phyloP scores from a whole-genome alignment of 2,113 vertebrate species.

The Hyperopisus bebe region DNA sequence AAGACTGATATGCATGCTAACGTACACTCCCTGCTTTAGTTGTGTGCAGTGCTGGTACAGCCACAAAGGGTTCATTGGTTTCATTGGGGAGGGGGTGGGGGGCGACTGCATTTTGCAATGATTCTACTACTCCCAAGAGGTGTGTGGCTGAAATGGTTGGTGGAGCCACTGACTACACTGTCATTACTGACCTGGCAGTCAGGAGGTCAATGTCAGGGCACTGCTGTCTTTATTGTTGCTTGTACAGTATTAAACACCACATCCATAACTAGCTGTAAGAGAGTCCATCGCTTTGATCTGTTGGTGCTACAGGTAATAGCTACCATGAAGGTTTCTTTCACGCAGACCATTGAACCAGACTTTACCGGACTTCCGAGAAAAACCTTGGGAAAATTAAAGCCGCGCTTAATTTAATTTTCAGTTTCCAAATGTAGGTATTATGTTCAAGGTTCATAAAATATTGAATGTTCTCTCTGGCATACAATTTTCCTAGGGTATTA shows the following conservation, averaged over 20 bases:
- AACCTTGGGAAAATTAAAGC: not conserved
- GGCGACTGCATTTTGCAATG: not conserved
- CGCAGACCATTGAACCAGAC: not conserved
- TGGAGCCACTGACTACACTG: slow-evolving; percentile 30
- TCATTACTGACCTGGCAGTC: slow-evolving; percentile 5
- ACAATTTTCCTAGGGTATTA: slow-evolving; percentile 6
- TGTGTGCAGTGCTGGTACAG: not conserved
- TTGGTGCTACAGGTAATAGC: not conserved
- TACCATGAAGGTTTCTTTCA: not conserved
- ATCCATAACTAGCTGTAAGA: not conserved
- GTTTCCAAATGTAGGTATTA: slow-evolving; percentile 15
- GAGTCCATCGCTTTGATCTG: not conserved
- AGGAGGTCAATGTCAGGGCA: slow-evolving; percentile 36
- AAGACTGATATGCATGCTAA: not conserved
- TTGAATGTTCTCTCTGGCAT: not conserved
- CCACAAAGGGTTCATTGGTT: not conserved
- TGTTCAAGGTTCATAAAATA: slow-evolving; percentile 16
- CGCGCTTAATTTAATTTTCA: not conserved
- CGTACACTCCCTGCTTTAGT: not conserved
- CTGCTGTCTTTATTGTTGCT: slow-evolving; percentile 44
- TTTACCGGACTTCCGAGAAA: not conserved
- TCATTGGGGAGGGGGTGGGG: not conserved
- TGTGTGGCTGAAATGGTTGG: not conserved
- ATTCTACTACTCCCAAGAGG: not conserved
- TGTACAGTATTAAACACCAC: slow-evolving; percentile 26